A percentile compares a stretch with the other conserved stretches of the same genome.
phyloP scores from a whole-genome alignment of 2,797 vertebrate species.

The Xenentodon cancila region DNA sequence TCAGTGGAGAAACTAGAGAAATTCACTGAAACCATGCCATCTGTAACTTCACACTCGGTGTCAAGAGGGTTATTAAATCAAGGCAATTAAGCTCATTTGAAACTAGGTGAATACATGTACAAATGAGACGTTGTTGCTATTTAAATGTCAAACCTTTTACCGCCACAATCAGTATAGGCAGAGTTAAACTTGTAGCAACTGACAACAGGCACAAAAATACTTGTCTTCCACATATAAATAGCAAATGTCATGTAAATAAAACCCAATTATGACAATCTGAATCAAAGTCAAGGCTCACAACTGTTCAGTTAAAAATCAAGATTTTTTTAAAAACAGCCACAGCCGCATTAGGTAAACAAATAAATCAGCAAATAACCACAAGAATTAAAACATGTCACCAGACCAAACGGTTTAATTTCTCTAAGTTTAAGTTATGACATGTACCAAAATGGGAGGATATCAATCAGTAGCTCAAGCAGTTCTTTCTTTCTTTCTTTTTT shows the following conservation, averaged over 20 bases:
- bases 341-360: too few species aligned
- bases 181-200: conserved; percentile 13
- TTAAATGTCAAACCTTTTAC: conserved; percentile 57
- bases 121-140: conserved; percentile 57
- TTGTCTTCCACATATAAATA: not conserved
- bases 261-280: not conserved
- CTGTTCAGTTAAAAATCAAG: too few species aligned
- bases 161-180: conserved; percentile 8
- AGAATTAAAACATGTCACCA: too few species aligned
- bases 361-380: too few species aligned
- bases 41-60: conserved; percentile 65
- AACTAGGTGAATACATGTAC: conserved; percentile 61
- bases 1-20: conserved; percentile 67
- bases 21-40: conserved; percentile 64
- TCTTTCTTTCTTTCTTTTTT: too few species aligned
- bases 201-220: not conserved
- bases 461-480: too few species aligned
- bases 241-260: conserved; percentile 8
- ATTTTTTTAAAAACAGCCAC: too few species aligned
- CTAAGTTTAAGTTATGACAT: too few species aligned
- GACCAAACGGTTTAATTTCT: too few species aligned
- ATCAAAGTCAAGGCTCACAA: too few species aligned
- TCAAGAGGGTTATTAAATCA: conserved; percentile 63
- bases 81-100: conserved; percentile 66
- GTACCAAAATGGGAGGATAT: too few species aligned